phyloP scores from a whole-genome alignment of 2,888 invertebrate genomes.

The Girardia tigrina region DNA sequence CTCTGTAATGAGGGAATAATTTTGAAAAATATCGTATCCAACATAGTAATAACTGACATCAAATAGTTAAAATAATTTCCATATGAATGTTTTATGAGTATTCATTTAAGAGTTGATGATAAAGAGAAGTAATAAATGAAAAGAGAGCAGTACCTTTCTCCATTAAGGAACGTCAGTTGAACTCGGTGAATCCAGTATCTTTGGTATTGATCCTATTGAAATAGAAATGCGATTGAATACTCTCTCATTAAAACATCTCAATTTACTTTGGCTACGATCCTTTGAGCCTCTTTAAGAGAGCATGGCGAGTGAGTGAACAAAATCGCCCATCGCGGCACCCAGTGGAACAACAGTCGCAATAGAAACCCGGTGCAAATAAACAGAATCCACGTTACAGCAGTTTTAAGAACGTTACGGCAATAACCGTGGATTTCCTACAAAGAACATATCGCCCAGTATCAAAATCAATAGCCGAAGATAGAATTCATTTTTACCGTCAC shows the following conservation, averaged over 20 bases:
- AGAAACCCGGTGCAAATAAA: neutral
- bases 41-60: too few relatives aligned
- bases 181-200: neutral
- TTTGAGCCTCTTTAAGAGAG: neutral
- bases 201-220: neutral
- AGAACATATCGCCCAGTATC: too few relatives aligned
- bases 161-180: neutral
- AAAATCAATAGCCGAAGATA: neutral
- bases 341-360: neutral
- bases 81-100: neutral
- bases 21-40: too few relatives aligned
- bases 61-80: neutral
- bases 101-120: neutral
- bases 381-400: neutral
- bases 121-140: neutral
- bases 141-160: too few relatives aligned
- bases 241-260: neutral
- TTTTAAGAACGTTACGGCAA: neutral
- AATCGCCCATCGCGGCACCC: neutral
- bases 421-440: neutral
- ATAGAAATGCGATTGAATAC: neutral
- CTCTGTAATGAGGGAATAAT: neutral
- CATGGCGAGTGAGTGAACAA: neutral
- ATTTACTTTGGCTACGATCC: neutral
- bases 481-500: neutral